phyloP scores from a whole-genome alignment of 2,797 vertebrate genomes.

The Gymnoscopelus braueri region DNA sequence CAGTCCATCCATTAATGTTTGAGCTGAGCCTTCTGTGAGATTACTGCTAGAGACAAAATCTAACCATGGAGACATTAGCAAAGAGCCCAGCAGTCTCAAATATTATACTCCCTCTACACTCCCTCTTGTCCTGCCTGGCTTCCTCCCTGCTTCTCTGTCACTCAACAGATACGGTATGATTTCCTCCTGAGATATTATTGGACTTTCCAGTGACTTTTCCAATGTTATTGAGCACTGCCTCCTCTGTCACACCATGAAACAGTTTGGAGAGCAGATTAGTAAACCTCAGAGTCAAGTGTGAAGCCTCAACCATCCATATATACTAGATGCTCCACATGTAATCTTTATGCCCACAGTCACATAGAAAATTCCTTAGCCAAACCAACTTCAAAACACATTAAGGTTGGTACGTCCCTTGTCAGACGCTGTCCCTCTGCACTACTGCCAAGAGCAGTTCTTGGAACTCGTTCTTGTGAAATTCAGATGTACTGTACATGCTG shows the following conservation, averaged over 20 bases:
- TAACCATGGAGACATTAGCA: background rate
- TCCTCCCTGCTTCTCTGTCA: constrained; percentile 1
- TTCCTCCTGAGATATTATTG: no score
- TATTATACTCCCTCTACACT: background rate
- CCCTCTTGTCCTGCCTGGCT: background rate
- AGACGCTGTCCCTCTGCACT: constrained; percentile 24
- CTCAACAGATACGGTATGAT: constrained; percentile 7
- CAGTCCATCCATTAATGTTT: background rate
- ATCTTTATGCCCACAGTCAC: constrained; percentile 27
- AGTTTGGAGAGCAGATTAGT: constrained; percentile 21
- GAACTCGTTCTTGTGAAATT: constrained; percentile 56
- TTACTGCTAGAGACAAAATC: constrained; percentile 5
- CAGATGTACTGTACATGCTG: constrained; percentile 45
- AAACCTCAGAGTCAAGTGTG: constrained; percentile 40
- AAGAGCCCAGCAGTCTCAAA: constrained; percentile 6
- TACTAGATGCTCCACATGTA: constrained; percentile 2
- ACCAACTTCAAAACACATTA: constrained; percentile 6
- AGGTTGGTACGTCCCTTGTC: constrained; percentile 17
- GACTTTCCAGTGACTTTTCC: background rate
- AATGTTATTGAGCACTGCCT: constrained; percentile 31
- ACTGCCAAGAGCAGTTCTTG: constrained; percentile 33
- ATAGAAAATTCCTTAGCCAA: constrained; percentile 12
- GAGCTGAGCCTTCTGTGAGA: background rate
- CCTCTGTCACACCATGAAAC: constrained; percentile 18
- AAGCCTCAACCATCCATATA: constrained; percentile 10